phyloP scores from a whole-genome alignment of 2,113 vertebrate genomes.

The Crocuta crocuta region DNA sequence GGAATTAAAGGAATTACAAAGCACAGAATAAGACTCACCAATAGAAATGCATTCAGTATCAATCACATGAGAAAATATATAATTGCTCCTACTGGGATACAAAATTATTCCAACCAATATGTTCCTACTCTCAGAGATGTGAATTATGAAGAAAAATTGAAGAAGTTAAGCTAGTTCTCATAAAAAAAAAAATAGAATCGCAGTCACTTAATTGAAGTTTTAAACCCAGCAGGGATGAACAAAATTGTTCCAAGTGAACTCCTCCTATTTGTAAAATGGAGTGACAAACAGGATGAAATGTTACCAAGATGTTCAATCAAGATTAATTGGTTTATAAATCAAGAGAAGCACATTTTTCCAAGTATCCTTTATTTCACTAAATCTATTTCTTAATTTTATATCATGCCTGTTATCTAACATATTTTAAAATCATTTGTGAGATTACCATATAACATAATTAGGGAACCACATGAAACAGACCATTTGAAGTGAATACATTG shows the following conservation, averaged over 20 bases:
- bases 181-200: neutral
- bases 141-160: conserved; percentile 64
- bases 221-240: conserved; percentile 17
- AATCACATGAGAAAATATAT: conserved; percentile 62
- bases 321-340: neutral
- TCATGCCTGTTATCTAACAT: neutral
- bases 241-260: neutral
- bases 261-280: conserved; percentile 13
- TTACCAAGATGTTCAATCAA: neutral
- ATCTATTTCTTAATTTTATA: neutral
- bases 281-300: neutral
- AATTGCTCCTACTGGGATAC: conserved; percentile 67
- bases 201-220: conserved; percentile 52
- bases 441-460: neutral
- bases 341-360: neutral
- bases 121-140: conserved; percentile 26
- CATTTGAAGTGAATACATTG: neutral
- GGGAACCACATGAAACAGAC: neutral
- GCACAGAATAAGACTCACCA: conserved; percentile 36
- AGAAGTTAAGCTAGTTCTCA: conserved; percentile 40
- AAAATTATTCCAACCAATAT: conserved; percentile 53
- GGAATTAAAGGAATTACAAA: conserved; percentile 73
- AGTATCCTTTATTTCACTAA: neutral
- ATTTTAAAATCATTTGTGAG: neutral
- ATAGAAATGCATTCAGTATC: conserved; percentile 2